phyloP scores from a whole-genome alignment of 2,113 vertebrate species.

The Lasiurus cinereus region DNA sequence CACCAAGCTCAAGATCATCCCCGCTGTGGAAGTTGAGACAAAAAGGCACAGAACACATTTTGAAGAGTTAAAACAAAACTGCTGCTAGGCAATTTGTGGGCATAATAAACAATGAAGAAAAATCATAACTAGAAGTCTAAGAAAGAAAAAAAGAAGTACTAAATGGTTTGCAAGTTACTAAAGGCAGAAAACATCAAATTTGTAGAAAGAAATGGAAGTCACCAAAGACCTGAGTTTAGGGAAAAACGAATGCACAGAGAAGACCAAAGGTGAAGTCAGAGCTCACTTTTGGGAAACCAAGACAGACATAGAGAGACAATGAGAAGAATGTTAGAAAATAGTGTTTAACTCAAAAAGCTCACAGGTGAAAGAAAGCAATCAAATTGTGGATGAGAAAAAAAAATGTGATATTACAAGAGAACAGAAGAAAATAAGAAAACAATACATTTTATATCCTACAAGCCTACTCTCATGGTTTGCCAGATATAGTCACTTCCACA shows the following conservation, averaged over 20 bases:
- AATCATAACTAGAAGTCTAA: background rate
- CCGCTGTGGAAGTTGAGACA: background rate
- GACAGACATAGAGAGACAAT: too few relatives aligned
- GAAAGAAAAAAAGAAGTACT: background rate
- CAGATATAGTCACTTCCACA: background rate
- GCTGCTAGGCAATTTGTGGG: background rate
- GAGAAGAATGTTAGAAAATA: background rate
- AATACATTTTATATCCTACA: background rate
- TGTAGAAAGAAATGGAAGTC: background rate
- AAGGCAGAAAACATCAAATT: background rate
- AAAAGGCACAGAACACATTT: background rate
- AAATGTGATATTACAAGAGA: background rate
- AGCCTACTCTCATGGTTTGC: background rate
- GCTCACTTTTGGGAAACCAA: background rate
- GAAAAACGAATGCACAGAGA: background rate
- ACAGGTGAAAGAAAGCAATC: background rate
- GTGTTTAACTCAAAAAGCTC: background rate
- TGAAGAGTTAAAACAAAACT: background rate
- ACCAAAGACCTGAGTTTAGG: background rate
- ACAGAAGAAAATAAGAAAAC: conserved; percentile 18
- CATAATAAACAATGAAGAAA: background rate
- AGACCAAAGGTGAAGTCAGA: background rate
- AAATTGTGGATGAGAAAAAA: background rate
- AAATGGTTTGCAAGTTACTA: background rate
- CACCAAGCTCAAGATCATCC: background rate